These are phyloP conservation scores for Microcaecilia unicolor DNA, from an alignment of 2,797 vertebrate species.

Conservation along the genomic window DNA sequence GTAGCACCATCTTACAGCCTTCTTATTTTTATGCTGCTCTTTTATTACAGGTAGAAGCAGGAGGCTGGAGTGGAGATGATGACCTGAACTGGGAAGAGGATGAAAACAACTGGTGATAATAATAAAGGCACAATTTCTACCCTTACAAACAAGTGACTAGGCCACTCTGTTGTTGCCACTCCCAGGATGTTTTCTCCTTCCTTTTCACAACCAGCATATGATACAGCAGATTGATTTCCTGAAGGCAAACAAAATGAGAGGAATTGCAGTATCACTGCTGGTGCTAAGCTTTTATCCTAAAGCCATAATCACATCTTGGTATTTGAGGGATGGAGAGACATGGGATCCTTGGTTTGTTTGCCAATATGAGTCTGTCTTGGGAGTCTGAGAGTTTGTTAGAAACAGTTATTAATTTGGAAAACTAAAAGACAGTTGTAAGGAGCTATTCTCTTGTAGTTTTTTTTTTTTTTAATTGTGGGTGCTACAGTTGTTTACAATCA, in stretches of 20 bases:
- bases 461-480: constrained; percentile 22
- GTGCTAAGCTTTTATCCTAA: constrained; percentile 7
- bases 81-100: constrained; percentile 85
- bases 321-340: rapidly evolving
- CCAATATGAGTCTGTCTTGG: not conserved
- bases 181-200: constrained; percentile 7
- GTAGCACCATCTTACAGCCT: no score
- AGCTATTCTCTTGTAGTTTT: constrained; percentile 12
- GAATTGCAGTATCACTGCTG: constrained; percentile 14
- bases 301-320: not conserved
- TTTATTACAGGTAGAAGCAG: constrained; percentile 65
- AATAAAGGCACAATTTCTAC: not conserved
- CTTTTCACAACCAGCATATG: constrained; percentile 25
- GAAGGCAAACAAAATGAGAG: no score
- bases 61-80: constrained; percentile 83
- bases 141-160: not conserved
- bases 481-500: not conserved
- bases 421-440: no score
- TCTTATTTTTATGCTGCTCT: no score
- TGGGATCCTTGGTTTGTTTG: not conserved
- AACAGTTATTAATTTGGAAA: constrained; percentile 27
- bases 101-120: constrained; percentile 67
- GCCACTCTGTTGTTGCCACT: constrained; percentile 8
- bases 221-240: no score
- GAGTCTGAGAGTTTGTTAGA: constrained; percentile 19